phyloP scores from a whole-genome alignment of 2,888 invertebrate genomes.

The Polydrusus tereticollis region DNA sequence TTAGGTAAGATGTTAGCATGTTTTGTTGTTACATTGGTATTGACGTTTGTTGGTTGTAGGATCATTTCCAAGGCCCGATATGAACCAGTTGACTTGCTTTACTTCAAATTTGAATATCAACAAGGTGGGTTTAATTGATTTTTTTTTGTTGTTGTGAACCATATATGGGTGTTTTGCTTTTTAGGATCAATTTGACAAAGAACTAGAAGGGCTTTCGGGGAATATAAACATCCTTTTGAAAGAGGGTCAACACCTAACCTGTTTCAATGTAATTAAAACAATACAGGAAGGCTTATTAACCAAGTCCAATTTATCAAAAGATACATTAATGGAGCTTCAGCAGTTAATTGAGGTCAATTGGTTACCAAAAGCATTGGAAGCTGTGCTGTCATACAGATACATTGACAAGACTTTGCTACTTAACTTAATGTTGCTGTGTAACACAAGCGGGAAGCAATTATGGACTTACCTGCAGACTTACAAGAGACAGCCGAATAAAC shows the following conservation, averaged over 20 bases:
- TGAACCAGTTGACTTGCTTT: slow-evolving; percentile 24
- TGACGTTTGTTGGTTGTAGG: neutral
- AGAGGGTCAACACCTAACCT: slow-evolving; percentile 34
- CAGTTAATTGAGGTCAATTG: slow-evolving; percentile 1
- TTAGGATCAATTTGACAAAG: slow-evolving; percentile 8
- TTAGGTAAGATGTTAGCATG: slow-evolving; percentile 17
- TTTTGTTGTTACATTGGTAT: neutral
- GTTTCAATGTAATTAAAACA: slow-evolving; percentile 25
- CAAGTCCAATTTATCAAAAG: neutral
- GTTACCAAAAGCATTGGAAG: slow-evolving; percentile 55
- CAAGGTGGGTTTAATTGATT: neutral
- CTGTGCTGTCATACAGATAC: slow-evolving; percentile 60
- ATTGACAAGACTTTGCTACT: slow-evolving; percentile 64
- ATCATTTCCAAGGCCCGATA: neutral
- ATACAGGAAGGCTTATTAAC: slow-evolving; percentile 14
- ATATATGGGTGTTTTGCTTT: neutral
- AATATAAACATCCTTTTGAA: slow-evolving; percentile 20
- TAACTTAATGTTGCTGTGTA: slow-evolving; percentile 58
- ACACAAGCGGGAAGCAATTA: slow-evolving; percentile 46
- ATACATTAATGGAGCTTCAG: neutral
- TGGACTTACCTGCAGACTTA: slow-evolving; percentile 52
- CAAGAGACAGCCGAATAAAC: slow-evolving; percentile 58
- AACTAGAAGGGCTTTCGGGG: slow-evolving; percentile 18
- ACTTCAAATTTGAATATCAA: neutral
- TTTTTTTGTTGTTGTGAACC: neutral